Evolutionary conservation across 2,797 vertebrate genomes (phyloP), one percentile per base, ranked within the genome.

Genomic region (Coccyzus lansbergi): DNA sequence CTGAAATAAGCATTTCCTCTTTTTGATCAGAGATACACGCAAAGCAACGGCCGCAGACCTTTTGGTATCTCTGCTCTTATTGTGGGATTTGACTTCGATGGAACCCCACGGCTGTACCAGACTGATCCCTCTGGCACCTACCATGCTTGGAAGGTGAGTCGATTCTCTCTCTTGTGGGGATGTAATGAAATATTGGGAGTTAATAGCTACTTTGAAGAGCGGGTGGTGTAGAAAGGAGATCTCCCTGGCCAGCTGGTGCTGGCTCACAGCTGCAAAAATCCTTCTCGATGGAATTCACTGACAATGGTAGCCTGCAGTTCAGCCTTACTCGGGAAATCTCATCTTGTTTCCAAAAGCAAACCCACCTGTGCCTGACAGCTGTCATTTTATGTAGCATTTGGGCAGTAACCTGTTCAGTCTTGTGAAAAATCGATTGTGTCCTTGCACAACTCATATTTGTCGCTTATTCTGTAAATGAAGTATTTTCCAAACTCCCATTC

Each of bases 21-120:
- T 53, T 76, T 56, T 82, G 36, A 29, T 69, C 93, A 99, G 98
- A 98, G 98, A 40, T 99, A 98, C 63, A 99, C 98, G 0, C 98
- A 99, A 75, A 99, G 98, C 95, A 99, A 98, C 0, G 98, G 98
- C 6, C 98, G 98, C 87, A 97, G 98, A 22, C 98, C 98, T 12
- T 99, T 99, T 6, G 98, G 98, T 13, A 98, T 99, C 94, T 98
- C 98, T 2, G 98, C 98, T 59, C 97, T 98, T 13, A 98, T 99
- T 7, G 97, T 98, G 95, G 98, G 98, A 25, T 99, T 99, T 67
- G 98, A 99, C 94, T 98, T 98, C 4, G 98, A 99, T 36, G 98
- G 98, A 40, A 98, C 98, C 29, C 98, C 98, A 1, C 95, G 98
- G 52, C 98, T 99, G 31, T 99, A 99, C 82, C 98, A 99, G 97